Evolutionary conservation across 2,888 invertebrate species (phyloP).

Genomic region (Drosophila phalerata): DNA sequence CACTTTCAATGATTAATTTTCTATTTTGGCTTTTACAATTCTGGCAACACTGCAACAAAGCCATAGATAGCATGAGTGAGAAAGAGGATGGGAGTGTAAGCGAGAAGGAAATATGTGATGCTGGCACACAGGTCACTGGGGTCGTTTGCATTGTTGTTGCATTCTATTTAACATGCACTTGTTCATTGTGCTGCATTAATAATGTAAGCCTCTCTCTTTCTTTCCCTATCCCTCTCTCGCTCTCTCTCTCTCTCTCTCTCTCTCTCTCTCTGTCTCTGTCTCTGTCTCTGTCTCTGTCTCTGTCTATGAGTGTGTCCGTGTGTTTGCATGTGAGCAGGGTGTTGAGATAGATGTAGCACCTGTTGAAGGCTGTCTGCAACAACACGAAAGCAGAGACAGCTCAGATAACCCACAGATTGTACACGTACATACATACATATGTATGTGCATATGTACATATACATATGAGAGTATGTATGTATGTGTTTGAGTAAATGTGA

Average conservation of each 20-base stretch:
- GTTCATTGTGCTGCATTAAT: slow-evolving; percentile 59
- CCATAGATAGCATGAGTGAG: too few relatives aligned
- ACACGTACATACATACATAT: slow-evolving; percentile 5
- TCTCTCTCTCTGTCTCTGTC: not conserved
- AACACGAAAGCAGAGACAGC: slow-evolving; percentile 8
- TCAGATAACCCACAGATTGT: slow-evolving; percentile 36
- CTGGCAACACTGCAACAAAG: too few relatives aligned
- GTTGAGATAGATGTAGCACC: slow-evolving; percentile 41
- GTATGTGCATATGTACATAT: not conserved
- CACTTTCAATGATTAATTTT: too few relatives aligned
- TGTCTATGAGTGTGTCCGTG: not conserved
- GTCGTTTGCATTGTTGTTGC: slow-evolving; percentile 62
- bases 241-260: too few relatives aligned
- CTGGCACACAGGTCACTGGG: slow-evolving; percentile 32
- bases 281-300: not conserved
- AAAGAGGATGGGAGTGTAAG: too few relatives aligned
- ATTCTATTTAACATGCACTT: slow-evolving; percentile 72
- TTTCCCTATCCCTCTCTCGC: too few relatives aligned
- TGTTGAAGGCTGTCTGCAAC: slow-evolving; percentile 50
- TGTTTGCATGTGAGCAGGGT: slow-evolving; percentile 1
- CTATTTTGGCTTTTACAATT: too few relatives aligned
- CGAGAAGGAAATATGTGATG: slow-evolving; percentile 1
- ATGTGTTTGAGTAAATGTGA: not conserved
- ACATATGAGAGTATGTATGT: not conserved
- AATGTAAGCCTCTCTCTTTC: slow-evolving; percentile 39